Evolutionary conservation across 2,113 vertebrate genomes (phyloP).

Genomic region (Oncorhynchus masou): DNA sequence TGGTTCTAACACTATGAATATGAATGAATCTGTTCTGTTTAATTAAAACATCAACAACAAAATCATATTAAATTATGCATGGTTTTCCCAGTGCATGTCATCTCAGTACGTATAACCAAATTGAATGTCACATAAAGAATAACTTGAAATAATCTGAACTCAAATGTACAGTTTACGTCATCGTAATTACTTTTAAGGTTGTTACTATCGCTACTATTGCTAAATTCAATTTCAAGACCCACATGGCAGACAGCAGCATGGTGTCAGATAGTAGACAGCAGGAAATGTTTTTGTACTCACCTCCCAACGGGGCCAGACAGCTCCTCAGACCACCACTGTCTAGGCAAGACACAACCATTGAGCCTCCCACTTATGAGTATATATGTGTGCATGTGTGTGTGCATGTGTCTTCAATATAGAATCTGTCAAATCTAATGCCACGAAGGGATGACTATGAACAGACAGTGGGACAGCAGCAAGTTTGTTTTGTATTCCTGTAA

Average conservation of each 20-base stretch:
- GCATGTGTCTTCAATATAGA: background rate
- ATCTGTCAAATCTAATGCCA: too few relatives aligned
- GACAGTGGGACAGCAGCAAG: too few relatives aligned
- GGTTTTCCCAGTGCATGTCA: too few relatives aligned
- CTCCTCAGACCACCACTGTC: slow-evolving; percentile 13
- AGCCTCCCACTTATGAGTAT: background rate
- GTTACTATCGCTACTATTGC: background rate
- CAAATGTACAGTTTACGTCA: background rate
- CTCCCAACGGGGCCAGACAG: slow-evolving; percentile 26
- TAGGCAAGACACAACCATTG: background rate
- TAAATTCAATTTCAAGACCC: slow-evolving; percentile 1
- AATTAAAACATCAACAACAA: too few relatives aligned
- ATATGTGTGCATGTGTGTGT: background rate
- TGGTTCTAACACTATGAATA: background rate
- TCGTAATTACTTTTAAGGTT: too few relatives aligned
- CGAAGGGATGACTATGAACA: too few relatives aligned
- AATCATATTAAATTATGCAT: background rate
- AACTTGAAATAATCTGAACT: background rate
- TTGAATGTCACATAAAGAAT: background rate
- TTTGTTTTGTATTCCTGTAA: too few relatives aligned
- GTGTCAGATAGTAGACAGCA: background rate
- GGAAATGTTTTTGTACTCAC: slow-evolving; percentile 38
- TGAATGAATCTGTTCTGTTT: background rate
- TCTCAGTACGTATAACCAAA: background rate
- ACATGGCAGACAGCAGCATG: background rate